Conservation (phyloP, 1,140 invertebrate species). For the Aphelenchoides besseyi region DNA sequence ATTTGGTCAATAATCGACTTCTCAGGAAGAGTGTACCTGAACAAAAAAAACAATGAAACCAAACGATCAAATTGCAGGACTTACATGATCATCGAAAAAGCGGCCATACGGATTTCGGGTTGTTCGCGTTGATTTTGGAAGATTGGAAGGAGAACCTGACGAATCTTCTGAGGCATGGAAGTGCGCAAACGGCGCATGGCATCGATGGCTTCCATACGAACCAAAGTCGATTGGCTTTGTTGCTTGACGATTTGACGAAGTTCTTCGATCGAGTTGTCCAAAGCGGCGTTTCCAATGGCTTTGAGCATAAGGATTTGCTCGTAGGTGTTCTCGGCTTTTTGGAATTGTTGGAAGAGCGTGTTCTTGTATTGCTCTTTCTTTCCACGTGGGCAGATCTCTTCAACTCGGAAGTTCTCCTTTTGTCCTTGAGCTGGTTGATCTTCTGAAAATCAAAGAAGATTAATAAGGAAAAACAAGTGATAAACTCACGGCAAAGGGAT, state of each 20-base stretch:
- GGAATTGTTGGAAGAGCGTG: slow-evolving; percentile 10
- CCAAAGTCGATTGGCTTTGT: slow-evolving; percentile 24
- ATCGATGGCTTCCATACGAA: slow-evolving; percentile 33
- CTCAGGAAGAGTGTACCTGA: slow-evolving; percentile 21
- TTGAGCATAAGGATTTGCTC: slow-evolving; percentile 47
- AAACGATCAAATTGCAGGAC: slow-evolving; percentile 26
- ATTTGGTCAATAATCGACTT: slow-evolving; percentile 29
- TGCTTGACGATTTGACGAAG: slow-evolving; percentile 43
- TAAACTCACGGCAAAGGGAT: slow-evolving; percentile 43
- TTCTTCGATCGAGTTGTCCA: slow-evolving; percentile 41
- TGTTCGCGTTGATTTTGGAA: slow-evolving; percentile 43
- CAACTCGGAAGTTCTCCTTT: neutral
- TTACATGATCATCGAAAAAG: slow-evolving; percentile 46
- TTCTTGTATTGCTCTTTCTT: slow-evolving; percentile 47
- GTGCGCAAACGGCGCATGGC: slow-evolving; percentile 33
- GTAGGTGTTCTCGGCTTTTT: slow-evolving; percentile 32
- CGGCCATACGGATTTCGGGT: slow-evolving; percentile 47
- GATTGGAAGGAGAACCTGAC: slow-evolving; percentile 40
- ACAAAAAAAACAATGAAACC: slow-evolving; percentile 26
- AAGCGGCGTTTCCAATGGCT: slow-evolving; percentile 42
- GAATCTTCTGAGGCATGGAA: slow-evolving; percentile 39
- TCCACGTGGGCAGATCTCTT: slow-evolving; percentile 35
- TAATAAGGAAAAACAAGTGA: slow-evolving; percentile 7
- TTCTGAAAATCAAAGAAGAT: too few relatives aligned
- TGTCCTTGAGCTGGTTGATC: slow-evolving; percentile 28